Evolutionary conservation across 2,888 invertebrate species (phyloP).

Genomic region (Rotaria magnacalcarata): DNA sequence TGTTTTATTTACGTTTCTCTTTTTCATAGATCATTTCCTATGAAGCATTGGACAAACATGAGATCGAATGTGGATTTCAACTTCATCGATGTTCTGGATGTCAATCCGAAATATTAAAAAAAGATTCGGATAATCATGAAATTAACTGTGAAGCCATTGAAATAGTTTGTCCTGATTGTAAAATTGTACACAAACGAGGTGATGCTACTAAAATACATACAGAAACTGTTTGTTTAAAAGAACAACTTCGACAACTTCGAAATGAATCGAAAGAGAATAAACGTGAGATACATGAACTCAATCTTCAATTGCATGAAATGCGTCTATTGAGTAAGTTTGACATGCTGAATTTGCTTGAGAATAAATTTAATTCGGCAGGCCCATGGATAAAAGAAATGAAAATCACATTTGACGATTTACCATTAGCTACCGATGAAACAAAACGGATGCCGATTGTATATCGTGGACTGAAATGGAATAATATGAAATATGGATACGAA

Average conservation of each 20-base stretch:
- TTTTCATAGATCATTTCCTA: background rate
- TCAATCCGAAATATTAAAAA: background rate
- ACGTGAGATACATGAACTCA: background rate
- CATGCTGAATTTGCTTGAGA: background rate
- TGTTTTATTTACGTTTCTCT: background rate
- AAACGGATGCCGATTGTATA: background rate
- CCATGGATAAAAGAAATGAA: background rate
- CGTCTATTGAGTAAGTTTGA: background rate
- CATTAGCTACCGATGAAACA: background rate
- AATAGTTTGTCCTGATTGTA: background rate
- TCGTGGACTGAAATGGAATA: background rate
- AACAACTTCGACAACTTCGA: background rate
- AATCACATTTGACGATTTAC: background rate
- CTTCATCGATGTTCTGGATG: background rate
- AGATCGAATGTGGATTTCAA: background rate
- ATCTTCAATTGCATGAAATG: background rate
- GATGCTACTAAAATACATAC: background rate
- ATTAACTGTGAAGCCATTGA: background rate
- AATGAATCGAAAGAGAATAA: background rate
- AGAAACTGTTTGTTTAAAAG: background rate
- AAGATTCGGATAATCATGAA: background rate
- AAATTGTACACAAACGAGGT: background rate
- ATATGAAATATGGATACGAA: background rate
- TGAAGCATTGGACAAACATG: background rate
- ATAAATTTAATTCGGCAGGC: background rate